A percentile compares a stretch with the other conserved stretches of the same genome.
Conservation (phyloP, 2,888 invertebrate species). For the Andrena hattorfiana region DNA sequence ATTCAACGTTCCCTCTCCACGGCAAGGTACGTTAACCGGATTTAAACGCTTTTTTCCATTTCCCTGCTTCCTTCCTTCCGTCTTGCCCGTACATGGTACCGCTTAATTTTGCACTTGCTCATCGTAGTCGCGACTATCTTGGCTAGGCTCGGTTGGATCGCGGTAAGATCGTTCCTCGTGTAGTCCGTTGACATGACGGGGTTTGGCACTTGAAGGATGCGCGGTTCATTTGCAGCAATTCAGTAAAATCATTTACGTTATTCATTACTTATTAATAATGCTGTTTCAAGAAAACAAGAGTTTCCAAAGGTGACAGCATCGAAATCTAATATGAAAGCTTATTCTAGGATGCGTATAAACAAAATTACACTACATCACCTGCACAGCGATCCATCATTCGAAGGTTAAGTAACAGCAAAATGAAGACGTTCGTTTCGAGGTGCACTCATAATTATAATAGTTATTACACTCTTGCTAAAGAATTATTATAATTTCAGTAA, state of each 20-base stretch:
- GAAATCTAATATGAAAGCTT: no score
- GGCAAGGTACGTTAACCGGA: constrained; percentile 16
- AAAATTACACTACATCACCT: no score
- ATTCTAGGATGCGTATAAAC: no score
- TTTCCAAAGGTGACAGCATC: no score
- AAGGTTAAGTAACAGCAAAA: not conserved
- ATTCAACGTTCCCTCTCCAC: constrained; percentile 37
- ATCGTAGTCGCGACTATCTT: constrained; percentile 25
- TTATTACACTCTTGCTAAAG: not conserved
- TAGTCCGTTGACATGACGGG: no score
- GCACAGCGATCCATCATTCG: no score
- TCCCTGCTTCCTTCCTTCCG: constrained; percentile 46
- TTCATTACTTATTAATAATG: no score
- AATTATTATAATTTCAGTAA: not conserved
- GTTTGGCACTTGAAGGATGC: not conserved
- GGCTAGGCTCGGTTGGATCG: constrained; percentile 20
- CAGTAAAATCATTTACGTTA: not conserved
- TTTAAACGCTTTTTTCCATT: constrained; percentile 26
- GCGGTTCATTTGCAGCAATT: not conserved
- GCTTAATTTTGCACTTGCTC: constrained; percentile 28
- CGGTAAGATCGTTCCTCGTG: constrained; percentile 28
- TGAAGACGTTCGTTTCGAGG: not conserved
- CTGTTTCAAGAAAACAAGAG: no score
- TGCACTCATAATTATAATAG: not conserved
- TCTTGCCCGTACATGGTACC: constrained; percentile 55